Conservation (phyloP, 2,113 vertebrate species). For the Xiphias gladius region DNA sequence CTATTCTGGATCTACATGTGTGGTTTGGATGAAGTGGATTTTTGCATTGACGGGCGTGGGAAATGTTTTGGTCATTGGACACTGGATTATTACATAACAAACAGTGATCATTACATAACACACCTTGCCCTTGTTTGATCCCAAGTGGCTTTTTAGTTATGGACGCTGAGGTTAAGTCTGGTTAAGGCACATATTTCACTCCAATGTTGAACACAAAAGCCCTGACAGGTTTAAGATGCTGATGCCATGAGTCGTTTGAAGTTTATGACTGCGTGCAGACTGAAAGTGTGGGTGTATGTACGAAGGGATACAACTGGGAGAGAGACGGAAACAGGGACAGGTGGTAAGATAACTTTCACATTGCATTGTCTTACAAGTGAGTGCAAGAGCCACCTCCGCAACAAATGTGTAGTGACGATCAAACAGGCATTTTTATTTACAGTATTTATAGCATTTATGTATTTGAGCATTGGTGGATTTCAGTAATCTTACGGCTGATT, state of each 20-base stretch:
- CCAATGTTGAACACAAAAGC: not conserved
- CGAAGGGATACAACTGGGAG: not conserved
- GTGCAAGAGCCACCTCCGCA: not conserved
- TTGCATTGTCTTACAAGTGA: not conserved
- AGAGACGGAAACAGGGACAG: not conserved
- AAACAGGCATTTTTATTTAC: not conserved
- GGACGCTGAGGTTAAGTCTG: not conserved
- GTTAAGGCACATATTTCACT: constrained; percentile 4
- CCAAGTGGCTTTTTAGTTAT: not conserved
- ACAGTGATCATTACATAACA: not conserved
- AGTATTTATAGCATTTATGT: not conserved
- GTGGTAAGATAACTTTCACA: not conserved
- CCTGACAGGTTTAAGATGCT: not conserved
- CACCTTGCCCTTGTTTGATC: not conserved
- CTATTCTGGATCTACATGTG: not conserved
- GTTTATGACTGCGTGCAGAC: not conserved
- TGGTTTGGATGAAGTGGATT: not conserved
- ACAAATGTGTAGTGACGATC: not conserved
- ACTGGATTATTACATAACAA: not conserved
- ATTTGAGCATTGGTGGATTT: not conserved
- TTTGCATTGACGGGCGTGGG: not conserved
- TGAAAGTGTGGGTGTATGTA: not conserved
- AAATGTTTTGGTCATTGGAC: not conserved
- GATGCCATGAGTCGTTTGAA: not conserved
- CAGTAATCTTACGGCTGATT: too few species aligned